These are phyloP conservation scores for Bombus pyrosoma DNA, from an alignment of 1,140 invertebrate species.

Conservation along the genomic window DNA sequence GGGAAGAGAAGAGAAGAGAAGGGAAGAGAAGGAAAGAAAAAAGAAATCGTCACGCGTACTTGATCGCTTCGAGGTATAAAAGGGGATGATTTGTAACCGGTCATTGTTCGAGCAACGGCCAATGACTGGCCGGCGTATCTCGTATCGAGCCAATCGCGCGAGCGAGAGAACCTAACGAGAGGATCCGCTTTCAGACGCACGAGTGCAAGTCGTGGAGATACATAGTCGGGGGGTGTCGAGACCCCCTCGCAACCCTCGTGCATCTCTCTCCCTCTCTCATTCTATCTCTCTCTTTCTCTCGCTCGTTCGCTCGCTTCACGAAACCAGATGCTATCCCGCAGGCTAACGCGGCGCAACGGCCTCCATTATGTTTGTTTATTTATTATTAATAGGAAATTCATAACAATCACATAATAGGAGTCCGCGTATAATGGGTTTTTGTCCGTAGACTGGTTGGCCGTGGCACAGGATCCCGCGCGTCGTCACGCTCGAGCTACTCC, in stretches of 20 bases:
- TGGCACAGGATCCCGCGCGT: slow-evolving; percentile 49
- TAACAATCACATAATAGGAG: slow-evolving; percentile 80
- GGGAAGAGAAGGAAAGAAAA: background rate
- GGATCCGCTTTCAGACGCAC: slow-evolving; percentile 22
- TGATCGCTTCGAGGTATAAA: slow-evolving; percentile 53
- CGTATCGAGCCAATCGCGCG: slow-evolving; percentile 38
- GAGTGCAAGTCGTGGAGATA: slow-evolving; percentile 24
- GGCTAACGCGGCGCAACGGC: slow-evolving; percentile 79
- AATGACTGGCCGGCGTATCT: slow-evolving; percentile 59
- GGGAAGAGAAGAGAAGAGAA: background rate
- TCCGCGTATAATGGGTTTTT: slow-evolving; percentile 51
- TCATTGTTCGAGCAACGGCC: slow-evolving; percentile 66
- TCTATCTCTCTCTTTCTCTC: background rate
- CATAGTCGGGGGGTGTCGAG: slow-evolving; percentile 27
- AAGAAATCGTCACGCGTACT: slow-evolving; percentile 62
- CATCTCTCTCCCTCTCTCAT: background rate
- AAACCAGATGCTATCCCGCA: slow-evolving; percentile 77
- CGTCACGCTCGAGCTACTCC: slow-evolving; percentile 71
- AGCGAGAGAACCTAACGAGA: slow-evolving; percentile 16
- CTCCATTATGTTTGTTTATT: slow-evolving; percentile 82
- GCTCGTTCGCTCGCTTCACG: background rate
- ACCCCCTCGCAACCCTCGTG: slow-evolving; percentile 30
- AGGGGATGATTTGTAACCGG: slow-evolving; percentile 78
- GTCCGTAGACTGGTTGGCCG: background rate
- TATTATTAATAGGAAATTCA: slow-evolving; percentile 83